Percentiles rank a stretch among this genome's conserved stretches.
phyloP scores from a whole-genome alignment of 2,888 invertebrate genomes.

The Laothoe populi region DNA sequence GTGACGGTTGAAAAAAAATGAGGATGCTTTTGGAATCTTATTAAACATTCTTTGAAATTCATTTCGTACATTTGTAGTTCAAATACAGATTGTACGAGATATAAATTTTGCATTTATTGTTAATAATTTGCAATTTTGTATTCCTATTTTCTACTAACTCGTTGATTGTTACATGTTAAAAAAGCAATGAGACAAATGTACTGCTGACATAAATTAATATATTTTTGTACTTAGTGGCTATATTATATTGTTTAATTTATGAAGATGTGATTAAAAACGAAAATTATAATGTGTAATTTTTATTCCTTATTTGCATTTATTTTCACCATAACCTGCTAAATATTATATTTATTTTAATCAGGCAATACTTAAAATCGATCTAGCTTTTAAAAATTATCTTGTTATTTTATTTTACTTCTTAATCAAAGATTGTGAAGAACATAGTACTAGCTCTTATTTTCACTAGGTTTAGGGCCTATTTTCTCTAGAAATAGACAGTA shows the following conservation, averaged over 20 bases:
- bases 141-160: neutral
- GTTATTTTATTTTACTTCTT: no score
- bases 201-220: neutral
- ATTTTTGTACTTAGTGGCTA: conserved; percentile 19
- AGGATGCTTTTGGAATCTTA: neutral
- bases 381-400: no score
- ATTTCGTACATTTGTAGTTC: conserved; percentile 12
- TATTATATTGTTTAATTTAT: conserved; percentile 5
- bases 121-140: neutral
- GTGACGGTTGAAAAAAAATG: no score
- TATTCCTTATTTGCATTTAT: neutral
- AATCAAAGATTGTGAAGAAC: no score
- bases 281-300: neutral
- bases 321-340: no score
- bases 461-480: no score
- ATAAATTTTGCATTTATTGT: conserved; percentile 6
- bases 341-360: no score
- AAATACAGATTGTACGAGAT: neutral
- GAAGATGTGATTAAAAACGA: neutral
- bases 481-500: no score
- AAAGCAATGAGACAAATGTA: conserved; percentile 2
- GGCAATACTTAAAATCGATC: no score
- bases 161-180: conserved; percentile 6
- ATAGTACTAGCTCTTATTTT: no score
- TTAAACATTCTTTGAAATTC: neutral